Percentiles rank a stretch among this genome's conserved stretches.
phyloP scores from a whole-genome alignment of 2,888 invertebrate genomes.

The Malacosoma neustria region DNA sequence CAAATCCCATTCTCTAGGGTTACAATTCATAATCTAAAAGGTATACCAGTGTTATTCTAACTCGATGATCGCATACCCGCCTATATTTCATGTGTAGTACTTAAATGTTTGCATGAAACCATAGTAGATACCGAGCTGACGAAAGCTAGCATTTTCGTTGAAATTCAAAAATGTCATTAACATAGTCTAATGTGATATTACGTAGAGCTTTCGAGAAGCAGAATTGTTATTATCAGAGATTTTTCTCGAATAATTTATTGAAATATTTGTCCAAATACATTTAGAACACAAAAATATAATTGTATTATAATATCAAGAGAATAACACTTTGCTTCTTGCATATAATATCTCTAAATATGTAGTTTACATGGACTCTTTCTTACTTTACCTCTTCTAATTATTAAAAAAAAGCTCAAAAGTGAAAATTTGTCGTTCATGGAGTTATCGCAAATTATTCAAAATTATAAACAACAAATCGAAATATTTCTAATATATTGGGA shows the following conservation, averaged over 20 bases:
- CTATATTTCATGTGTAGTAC: slow-evolving; percentile 44
- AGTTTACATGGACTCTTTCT: neutral
- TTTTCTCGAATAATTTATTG: no score
- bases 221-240: no score
- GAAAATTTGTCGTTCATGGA: no score
- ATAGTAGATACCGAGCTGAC: neutral
- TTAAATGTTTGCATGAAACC: slow-evolving; percentile 49
- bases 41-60: slow-evolving; percentile 30
- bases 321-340: neutral
- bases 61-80: slow-evolving; percentile 74
- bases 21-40: no score
- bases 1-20: no score
- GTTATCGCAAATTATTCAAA: no score
- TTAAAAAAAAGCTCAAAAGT: neutral
- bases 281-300: no score
- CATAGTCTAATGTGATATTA: neutral
- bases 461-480: no score
- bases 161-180: neutral
- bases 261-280: neutral
- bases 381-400: neutral
- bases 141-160: neutral
- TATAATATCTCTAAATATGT: neutral
- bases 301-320: neutral
- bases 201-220: no score
- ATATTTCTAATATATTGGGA: slow-evolving; percentile 14